phyloP scores from a whole-genome alignment of 2,797 vertebrate genomes.

The Halcyon chelicuti region DNA sequence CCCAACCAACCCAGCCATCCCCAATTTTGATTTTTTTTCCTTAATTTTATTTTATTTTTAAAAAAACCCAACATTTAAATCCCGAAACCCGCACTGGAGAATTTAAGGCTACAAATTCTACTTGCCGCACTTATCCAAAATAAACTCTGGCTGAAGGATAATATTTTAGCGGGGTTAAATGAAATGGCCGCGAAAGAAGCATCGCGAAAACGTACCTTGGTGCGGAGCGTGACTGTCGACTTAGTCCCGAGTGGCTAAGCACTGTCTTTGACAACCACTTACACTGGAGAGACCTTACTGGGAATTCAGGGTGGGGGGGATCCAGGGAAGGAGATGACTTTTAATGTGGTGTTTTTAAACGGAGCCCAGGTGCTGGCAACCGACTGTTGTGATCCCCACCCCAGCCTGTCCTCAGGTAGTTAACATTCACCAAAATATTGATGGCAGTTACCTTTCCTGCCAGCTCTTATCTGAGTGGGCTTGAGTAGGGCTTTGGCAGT shows the following conservation, averaged over 20 bases:
- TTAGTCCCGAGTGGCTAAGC: background rate
- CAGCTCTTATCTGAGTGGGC: slow-evolving; percentile 73
- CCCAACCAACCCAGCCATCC: background rate
- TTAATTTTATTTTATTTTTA: background rate
- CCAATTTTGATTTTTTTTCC: background rate
- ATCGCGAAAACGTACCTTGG: slow-evolving; percentile 18
- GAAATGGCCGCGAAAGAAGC: background rate
- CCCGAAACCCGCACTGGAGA: rapidly evolving
- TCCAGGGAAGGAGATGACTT: background rate
- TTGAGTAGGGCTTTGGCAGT: slow-evolving; percentile 41
- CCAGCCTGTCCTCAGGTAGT: slow-evolving; percentile 39
- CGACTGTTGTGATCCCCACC: background rate
- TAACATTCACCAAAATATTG: slow-evolving; percentile 64
- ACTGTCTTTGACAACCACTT: background rate
- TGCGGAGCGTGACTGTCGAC: background rate
- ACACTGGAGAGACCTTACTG: background rate
- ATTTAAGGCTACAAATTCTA: background rate
- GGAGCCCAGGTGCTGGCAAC: background rate
- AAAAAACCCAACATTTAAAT: no score
- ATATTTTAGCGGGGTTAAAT: background rate
- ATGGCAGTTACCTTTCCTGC: slow-evolving; percentile 63
- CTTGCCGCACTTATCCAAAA: background rate
- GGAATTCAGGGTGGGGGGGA: background rate
- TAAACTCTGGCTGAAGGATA: background rate
- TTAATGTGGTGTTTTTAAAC: slow-evolving; percentile 3